These are phyloP conservation scores for Spodoptera littoralis DNA, from an alignment of 2,888 invertebrate species.

Conservation along the genomic window DNA sequence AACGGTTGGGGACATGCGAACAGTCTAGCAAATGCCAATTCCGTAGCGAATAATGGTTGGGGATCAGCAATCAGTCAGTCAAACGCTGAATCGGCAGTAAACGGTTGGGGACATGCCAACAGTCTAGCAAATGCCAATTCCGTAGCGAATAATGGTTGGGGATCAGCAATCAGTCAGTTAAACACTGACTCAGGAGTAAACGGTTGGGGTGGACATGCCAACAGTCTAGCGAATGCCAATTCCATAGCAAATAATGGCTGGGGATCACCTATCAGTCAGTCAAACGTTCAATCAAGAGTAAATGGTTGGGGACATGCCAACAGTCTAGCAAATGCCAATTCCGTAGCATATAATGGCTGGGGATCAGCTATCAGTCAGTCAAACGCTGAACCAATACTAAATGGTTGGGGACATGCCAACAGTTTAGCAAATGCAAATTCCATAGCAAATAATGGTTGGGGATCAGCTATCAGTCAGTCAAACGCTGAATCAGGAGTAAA, in stretches of 20 bases:
- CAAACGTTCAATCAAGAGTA: neutral
- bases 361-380: neutral
- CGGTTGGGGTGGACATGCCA: neutral
- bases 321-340: neutral
- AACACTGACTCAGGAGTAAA: too few relatives aligned
- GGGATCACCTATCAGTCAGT: neutral
- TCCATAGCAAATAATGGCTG: neutral
- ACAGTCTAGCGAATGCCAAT: neutral
- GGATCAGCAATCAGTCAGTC: neutral
- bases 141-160: neutral
- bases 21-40: neutral
- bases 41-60: neutral
- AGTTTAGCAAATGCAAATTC: neutral
- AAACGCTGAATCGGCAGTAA: neutral
- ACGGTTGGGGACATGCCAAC: neutral
- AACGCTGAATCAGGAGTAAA: neutral
- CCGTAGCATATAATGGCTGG: neutral
- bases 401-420: neutral
- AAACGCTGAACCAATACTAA: neutral
- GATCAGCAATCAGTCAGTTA: too few relatives aligned
- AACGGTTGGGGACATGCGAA: neutral
- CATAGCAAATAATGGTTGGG: neutral
- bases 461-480: neutral
- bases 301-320: neutral
- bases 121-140: neutral